Percentiles rank a stretch among this genome's conserved stretches.
Evolutionary conservation across 2,113 vertebrate species (phyloP).

Genomic region (Spea multiplicata): DNA sequence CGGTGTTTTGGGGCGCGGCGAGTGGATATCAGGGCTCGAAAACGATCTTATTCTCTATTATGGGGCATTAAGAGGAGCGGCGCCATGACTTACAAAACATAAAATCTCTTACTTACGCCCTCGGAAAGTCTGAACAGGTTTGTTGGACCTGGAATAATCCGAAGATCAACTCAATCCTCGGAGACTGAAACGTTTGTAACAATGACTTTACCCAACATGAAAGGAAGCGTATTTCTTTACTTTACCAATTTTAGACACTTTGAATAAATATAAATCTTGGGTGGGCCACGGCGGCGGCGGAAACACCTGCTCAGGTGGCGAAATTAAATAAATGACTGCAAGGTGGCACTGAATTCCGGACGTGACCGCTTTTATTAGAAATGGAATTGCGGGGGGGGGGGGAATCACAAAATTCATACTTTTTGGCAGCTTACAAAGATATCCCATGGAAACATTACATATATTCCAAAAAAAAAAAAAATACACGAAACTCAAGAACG

Average conservation of each 20-base stretch:
- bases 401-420: background rate
- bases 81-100: constrained; percentile 1
- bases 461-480: no score
- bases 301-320: constrained; percentile 23
- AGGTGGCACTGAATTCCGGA: constrained; percentile 19
- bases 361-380: background rate
- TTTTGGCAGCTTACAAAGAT: background rate
- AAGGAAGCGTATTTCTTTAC: background rate
- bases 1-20: background rate
- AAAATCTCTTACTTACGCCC: constrained; percentile 3
- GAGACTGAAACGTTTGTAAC: background rate
- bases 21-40: background rate
- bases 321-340: constrained; percentile 21
- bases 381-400: background rate
- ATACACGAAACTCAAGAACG: background rate
- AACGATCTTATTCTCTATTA: background rate
- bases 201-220: constrained; percentile 3
- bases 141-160: constrained; percentile 11
- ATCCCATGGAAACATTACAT: background rate
- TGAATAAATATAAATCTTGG: constrained; percentile 24
- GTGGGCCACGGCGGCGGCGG: constrained; percentile 3
- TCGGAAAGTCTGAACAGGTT: constrained; percentile 31
- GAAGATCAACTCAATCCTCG: background rate
- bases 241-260: background rate
- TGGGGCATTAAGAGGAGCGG: background rate